These are phyloP conservation scores for Rhabdomys pumilio DNA, from an alignment of 2,797 vertebrate species.

Conservation along the genomic window DNA sequence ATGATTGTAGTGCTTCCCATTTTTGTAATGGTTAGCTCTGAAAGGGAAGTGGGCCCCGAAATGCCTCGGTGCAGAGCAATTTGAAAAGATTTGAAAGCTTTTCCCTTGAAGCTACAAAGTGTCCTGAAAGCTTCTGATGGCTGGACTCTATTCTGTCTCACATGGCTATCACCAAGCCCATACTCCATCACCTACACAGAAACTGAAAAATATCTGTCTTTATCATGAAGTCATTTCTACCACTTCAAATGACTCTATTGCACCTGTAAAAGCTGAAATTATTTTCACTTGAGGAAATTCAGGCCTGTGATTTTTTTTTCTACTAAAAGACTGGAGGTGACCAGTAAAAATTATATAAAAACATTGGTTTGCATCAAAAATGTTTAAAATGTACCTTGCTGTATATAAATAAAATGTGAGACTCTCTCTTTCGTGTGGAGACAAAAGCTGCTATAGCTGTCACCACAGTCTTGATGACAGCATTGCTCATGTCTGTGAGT, in stretches of 20 bases:
- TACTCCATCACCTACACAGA: not conserved
- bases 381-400: conserved; percentile 31
- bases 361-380: conserved; percentile 48
- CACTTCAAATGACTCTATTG: conserved; percentile 67
- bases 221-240: conserved; percentile 49
- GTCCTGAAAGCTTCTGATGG: conserved; percentile 76
- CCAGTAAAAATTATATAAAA: conserved; percentile 67
- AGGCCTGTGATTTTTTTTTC: conserved; percentile 64
- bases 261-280: conserved; percentile 65
- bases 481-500: not conserved
- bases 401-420: conserved; percentile 65
- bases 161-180: conserved; percentile 27
- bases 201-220: conserved; percentile 64
- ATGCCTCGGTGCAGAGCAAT: conserved; percentile 21
- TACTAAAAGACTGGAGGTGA: conserved; percentile 33
- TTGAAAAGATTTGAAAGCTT: conserved; percentile 77
- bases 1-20: conserved; percentile 56
- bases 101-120: conserved; percentile 69
- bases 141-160: conserved; percentile 53
- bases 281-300: conserved; percentile 73
- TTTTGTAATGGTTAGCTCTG: conserved; percentile 70
- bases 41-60: conserved; percentile 72
- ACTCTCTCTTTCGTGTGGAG: not conserved
- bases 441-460: not conserved
- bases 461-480: not conserved